phyloP scores from a whole-genome alignment of 1,140 invertebrate genomes.

The Galendromus occidentalis region DNA sequence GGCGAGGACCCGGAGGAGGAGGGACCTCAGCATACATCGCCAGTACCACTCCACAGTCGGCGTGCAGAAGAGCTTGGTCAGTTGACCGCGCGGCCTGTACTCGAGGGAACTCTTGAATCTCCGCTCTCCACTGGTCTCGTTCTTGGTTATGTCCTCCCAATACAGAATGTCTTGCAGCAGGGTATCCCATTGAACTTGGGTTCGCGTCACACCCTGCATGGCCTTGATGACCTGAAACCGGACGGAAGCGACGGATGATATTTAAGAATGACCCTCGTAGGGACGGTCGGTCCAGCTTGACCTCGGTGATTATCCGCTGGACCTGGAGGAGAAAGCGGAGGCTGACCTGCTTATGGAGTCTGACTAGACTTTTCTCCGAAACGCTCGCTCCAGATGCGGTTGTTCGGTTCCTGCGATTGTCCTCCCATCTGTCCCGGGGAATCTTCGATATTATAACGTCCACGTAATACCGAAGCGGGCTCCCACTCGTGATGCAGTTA shows the following conservation, averaged over 20 bases:
- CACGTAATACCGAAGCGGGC: conserved; percentile 31
- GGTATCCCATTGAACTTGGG: conserved; percentile 75
- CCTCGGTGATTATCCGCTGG: too few species aligned
- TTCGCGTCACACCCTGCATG: conserved; percentile 63
- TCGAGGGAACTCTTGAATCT: conserved; percentile 54
- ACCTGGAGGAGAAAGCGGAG: too few species aligned
- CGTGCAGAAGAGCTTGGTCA: conserved; percentile 11
- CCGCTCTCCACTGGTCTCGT: conserved; percentile 48
- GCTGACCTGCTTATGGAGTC: conserved; percentile 11
- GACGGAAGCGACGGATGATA: neutral
- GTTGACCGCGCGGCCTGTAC: conserved; percentile 33
- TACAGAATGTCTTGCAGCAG: conserved; percentile 48
- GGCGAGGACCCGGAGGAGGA: conserved; percentile 48
- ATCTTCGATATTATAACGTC: conserved; percentile 78
- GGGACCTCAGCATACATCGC: conserved; percentile 58
- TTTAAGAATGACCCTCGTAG: neutral
- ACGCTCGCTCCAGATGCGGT: conserved; percentile 2
- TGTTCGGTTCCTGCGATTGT: conserved; percentile 39
- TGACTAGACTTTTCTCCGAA: neutral
- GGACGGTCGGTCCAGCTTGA: too few species aligned
- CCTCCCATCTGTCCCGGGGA: conserved; percentile 47
- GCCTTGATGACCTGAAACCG: conserved; percentile 52
- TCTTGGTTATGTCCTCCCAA: conserved; percentile 68
- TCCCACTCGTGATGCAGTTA: conserved; percentile 17
- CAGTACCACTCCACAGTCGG: conserved; percentile 63